Evolutionary conservation across 64 coral and sea anemone genomes (phyloP), one percentile per base, ranked within the genome.

Genomic region (Pocillopora verrucosa): DNA sequence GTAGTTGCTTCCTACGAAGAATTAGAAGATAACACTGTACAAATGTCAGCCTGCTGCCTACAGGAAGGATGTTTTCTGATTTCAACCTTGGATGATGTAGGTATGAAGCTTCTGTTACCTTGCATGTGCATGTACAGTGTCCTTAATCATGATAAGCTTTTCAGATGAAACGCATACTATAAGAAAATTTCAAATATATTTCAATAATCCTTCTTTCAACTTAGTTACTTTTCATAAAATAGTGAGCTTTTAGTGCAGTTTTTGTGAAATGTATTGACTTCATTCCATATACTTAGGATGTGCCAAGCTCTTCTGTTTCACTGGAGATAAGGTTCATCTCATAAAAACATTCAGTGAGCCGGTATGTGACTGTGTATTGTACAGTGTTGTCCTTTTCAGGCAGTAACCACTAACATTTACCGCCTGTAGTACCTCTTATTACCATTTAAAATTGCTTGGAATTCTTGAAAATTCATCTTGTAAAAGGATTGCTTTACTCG

Each of bases 331-430:
- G 45, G 60, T 96, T 34, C 75, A 76, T 16, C 74, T 93, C 26
- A 76, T 79, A 16, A 93, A 77, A 88, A 73, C 87, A n/a, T 93
- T 96, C 41, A 96, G 86, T 88, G 95, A 96, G 14, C 92, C 89
- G 87, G 92, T 89, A 89, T 16, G 89, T 56, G 2, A 17, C 58
- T 24, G 13, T 9, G 19, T 64, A 16, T 19, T 4, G 13, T 3
- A 17, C 16, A 19, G 16, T 14, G 16, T 19, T 67, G 5, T 20
- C 14, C 14, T 60, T 15, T 60, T 15, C 59, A 11, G 0, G 30
- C 30, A 30, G 30, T 30, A 30, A 30, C 30, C 30, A 0, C 0
- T 30, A 30, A 30, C 30, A 30, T 30, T 30, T 30, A 30, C 30
- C 30, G 0, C 30, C 30, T 30, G 30, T 30, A 30, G 30, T 30